Evolutionary conservation across 2,113 vertebrate genomes (phyloP).

Genomic region (Prionailurus bengalensis): DNA sequence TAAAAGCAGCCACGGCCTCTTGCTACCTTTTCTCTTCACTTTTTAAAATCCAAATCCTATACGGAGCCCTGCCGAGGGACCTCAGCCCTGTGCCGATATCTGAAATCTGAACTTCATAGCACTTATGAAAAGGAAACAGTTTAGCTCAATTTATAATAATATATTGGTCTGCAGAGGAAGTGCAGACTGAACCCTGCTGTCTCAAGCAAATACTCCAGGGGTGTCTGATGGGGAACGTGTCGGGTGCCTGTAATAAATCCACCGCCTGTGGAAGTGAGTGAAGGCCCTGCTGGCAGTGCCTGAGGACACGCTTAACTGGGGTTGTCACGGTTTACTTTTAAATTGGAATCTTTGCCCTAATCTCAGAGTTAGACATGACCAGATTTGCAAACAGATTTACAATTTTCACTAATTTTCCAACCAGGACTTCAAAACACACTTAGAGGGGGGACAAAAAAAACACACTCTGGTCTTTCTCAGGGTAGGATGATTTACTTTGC

Average conservation of each 20-base stretch:
- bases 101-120: constrained; percentile 85
- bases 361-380: constrained; percentile 86
- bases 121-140: constrained; percentile 87
- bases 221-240: constrained; percentile 87
- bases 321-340: constrained; percentile 87
- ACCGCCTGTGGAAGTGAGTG: constrained; percentile 77
- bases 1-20: background rate
- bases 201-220: constrained; percentile 85
- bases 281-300: constrained; percentile 84
- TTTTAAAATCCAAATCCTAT: constrained; percentile 7
- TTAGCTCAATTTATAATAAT: constrained; percentile 90
- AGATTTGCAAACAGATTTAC: constrained; percentile 90
- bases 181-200: constrained; percentile 85
- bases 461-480: constrained; percentile 84
- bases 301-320: constrained; percentile 83
- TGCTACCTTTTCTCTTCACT: background rate
- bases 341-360: constrained; percentile 87
- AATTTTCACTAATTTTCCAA: constrained; percentile 89
- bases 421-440: constrained; percentile 87
- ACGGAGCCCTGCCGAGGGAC: constrained; percentile 33
- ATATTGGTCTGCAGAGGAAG: constrained; percentile 89
- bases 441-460: constrained; percentile 59
- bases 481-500: constrained; percentile 84
- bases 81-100: constrained; percentile 71
- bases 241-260: constrained; percentile 87